Base-by-base conservation (phyloP, 1,140 invertebrate genomes). In the Glossosoma conforme region DNA sequence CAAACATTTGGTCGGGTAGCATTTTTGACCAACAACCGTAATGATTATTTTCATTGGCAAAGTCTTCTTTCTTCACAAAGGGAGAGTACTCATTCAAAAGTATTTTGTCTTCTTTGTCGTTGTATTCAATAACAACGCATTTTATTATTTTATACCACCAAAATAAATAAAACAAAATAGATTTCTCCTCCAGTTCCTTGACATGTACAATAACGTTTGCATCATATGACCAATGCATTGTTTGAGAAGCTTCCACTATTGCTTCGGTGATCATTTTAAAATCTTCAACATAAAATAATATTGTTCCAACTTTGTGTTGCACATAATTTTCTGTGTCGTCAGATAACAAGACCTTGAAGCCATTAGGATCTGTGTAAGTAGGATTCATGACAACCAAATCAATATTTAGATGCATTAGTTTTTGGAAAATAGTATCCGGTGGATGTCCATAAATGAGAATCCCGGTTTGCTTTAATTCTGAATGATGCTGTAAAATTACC, bases 371-470 rank as follows among this genome's bases (percentile, higher is more conserved):
- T 3, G 21, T 42, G 8, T 13, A 5, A 10, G 4, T 14, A 14
- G 25, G 24, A 32, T 33, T 33, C 18, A 49, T 13, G 5, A 49
- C 13, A 30, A 49, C 44, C 17, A 46, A 14, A 20, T 30, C 35
- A 30, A 48, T 48, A 19, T 25, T 15, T 1, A 36, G 8, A 28
- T 32, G 18, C 20, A 14, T 35, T 10, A 55, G 9, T 44, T 13
- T 21, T 13, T 50, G 25, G 25, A 47, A 48, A 47, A 47, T 5
- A 1, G 25, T n/a, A 8, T 19, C 25, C 21, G 53, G 41, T 15
- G 45, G 22, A 11, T 10, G 11, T 46, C 54, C 54, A 35, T 52
- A 57, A 2, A 57, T 4, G 3, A 57, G 3, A 1, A 57, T 28
- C 19, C 37, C 48, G 6, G 3, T 24, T 51, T 22, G 46, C 21